These are phyloP conservation scores for Lithophane semibrunnea DNA, from an alignment of 2,888 invertebrate species.

Conservation along the genomic window DNA sequence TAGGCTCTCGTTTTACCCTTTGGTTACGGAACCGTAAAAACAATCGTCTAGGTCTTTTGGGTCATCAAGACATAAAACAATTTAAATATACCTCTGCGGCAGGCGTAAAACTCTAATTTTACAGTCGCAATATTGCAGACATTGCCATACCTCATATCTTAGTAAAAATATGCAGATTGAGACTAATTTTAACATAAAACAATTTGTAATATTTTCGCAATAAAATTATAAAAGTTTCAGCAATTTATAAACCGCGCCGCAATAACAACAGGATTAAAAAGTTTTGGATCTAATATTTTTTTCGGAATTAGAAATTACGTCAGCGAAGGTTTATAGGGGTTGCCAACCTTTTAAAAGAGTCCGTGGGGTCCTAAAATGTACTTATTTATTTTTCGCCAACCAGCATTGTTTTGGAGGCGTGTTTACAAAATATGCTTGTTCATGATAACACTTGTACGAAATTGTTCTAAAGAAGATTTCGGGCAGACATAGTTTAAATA, in stretches of 20 bases:
- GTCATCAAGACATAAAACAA: background rate
- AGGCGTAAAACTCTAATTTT: constrained; percentile 11
- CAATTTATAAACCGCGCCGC: background rate
- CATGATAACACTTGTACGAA: too few species aligned
- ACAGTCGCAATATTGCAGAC: background rate
- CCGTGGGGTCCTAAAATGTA: too few species aligned
- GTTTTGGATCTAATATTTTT: background rate
- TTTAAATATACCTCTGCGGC: background rate
- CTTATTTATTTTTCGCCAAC: too few species aligned
- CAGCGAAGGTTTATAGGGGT: background rate
- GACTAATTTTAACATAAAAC: constrained; percentile 14
- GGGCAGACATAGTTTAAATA: too few species aligned
- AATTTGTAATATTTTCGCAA: constrained; percentile 6
- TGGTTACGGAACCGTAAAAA: too few species aligned
- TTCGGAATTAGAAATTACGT: constrained; percentile 1
- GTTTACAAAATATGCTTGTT: too few species aligned
- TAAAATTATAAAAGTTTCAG: constrained; percentile 22
- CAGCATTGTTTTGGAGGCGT: too few species aligned
- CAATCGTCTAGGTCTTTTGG: too few species aligned
- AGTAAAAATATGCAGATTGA: constrained; percentile 25
- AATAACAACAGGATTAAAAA: background rate
- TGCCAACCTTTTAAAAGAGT: too few species aligned
- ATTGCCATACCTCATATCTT: background rate
- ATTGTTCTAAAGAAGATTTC: too few species aligned
- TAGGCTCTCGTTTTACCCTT: too few species aligned